Base-by-base conservation (phyloP, 1,140 invertebrate genomes). In the Monomorium pharaonis region DNA sequence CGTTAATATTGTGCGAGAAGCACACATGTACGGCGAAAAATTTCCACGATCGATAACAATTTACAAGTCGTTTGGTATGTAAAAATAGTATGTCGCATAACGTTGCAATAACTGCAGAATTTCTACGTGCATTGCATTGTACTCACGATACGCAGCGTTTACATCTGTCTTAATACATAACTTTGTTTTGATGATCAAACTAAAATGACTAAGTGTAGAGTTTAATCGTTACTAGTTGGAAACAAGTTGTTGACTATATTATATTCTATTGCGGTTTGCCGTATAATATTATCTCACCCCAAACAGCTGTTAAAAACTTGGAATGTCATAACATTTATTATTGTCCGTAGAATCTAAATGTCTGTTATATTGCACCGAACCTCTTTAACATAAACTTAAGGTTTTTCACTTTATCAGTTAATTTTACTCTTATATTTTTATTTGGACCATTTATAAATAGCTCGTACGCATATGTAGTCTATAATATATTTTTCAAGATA, bases 71-170 rank as follows among this genome's bases (percentile, higher is more conserved):
- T 83, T 83, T 60, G 47, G 27, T 33, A 37, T 83, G 2, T 60
- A 83, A 60, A 74, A 83, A 83, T 83, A 83, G 67, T 58, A 54
- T 33, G 27, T 44, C 65, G 78, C 30, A 44, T 56, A 81, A 70
- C 33, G 44, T 30, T 54, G 16, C 65, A 21, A 3, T 24, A 42
- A 42, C 12, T 60, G n/a, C 77, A n/a, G 30, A 1, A 14, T 0
- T 65, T 58, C n/a, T 21, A 18, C 27, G 47, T 58, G 24, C 62
- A 54, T 72, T 56, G 24, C 51, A 33, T 44, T 42, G 33, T 18
- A 81, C 78, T 51, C 51, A 60, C 18, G 10, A 1, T 14, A 70
- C 63, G 65, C 60, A 81, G 12, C 33, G 18, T 9, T 33, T 58
- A 30, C 14, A 3, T 27, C 10, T 58, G 42, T 47, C 24, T 72